Evolutionary conservation across 2,113 vertebrate genomes (phyloP).

Genomic region (Petrocephalus zakoni): DNA sequence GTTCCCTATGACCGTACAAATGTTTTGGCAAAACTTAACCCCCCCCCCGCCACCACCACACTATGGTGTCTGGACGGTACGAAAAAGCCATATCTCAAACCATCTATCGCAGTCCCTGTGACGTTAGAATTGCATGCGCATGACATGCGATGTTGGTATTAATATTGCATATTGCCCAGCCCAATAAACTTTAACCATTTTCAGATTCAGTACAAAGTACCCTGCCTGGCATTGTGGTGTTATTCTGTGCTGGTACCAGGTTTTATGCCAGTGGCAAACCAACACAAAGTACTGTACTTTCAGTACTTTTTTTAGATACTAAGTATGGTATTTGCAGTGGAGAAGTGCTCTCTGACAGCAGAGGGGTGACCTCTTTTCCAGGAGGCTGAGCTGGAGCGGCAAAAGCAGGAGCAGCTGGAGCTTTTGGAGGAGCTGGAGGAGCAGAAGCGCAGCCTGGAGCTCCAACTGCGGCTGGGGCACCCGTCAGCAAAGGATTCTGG

Average conservation of each 20-base stretch:
- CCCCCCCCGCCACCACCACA: too few species aligned
- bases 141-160: background rate
- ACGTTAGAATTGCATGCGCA: background rate
- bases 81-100: background rate
- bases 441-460: slow-evolving; percentile 67
- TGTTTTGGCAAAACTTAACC: background rate
- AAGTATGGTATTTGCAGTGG: background rate
- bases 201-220: background rate
- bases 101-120: background rate
- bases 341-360: background rate
- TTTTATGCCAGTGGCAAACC: background rate
- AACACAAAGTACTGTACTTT: background rate
- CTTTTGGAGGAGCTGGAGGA: slow-evolving; percentile 77
- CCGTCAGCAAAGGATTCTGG: slow-evolving; percentile 41
- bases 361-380: background rate
- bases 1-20: background rate
- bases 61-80: background rate
- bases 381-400: slow-evolving; percentile 71
- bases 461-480: slow-evolving; percentile 58
- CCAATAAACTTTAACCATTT: background rate
- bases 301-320: background rate
- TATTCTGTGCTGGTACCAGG: background rate
- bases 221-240: background rate
- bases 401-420: slow-evolving; percentile 74
- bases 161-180: background rate